These are phyloP conservation scores for Enteromius radiatus DNA, from an alignment of 2,797 vertebrate species.

Conservation along the genomic window DNA sequence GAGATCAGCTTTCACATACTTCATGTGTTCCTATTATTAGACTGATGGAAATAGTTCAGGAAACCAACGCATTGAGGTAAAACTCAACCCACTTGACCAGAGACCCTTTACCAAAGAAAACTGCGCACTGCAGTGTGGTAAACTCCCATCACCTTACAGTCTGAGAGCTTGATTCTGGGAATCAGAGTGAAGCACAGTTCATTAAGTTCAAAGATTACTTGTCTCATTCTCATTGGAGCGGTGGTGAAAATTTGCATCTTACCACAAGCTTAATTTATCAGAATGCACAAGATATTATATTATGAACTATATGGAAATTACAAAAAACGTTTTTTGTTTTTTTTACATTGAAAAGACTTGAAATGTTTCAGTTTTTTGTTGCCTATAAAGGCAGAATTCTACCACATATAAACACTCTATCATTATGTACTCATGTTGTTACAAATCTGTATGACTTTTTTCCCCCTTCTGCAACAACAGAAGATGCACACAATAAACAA, in stretches of 20 bases:
- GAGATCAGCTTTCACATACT: neutral
- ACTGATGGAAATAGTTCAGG: neutral
- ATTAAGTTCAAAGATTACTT: neutral
- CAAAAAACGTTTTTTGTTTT: neutral
- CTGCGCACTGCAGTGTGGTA: neutral
- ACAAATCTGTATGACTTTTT: neutral
- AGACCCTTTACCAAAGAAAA: neutral
- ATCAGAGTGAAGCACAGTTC: neutral
- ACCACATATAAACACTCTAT: neutral
- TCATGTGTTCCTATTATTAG: neutral
- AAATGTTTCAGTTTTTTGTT: neutral
- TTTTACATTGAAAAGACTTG: neutral
- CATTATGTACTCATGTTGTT: neutral
- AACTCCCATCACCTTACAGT: neutral
- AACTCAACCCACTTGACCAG: neutral
- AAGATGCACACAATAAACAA: neutral
- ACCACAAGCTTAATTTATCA: too few species aligned
- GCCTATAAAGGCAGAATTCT: neutral
- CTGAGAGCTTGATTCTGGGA: neutral
- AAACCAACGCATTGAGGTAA: neutral
- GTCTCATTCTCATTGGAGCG: neutral
- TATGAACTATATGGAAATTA: neutral
- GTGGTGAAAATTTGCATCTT: neutral
- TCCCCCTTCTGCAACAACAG: neutral
- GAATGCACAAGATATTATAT: neutral